A percentile compares a stretch with the other conserved stretches of the same genome.
Conservation (phyloP, 92 coral and sea anemone genomes). For the Phenganax stokvisi region DNA sequence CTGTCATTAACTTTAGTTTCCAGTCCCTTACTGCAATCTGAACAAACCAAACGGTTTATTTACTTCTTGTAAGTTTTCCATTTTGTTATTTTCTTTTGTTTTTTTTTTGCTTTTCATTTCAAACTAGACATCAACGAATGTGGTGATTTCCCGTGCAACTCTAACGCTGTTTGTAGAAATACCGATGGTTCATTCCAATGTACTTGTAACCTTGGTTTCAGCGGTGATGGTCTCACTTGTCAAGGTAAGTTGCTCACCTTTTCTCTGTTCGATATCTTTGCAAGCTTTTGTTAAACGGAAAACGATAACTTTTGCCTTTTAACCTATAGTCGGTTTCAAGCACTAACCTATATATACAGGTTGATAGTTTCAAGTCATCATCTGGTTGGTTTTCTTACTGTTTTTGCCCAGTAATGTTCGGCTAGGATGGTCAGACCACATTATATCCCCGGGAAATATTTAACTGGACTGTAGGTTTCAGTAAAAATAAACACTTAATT, state of each 20-base stretch:
- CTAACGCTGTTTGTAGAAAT: slow-evolving; percentile 70
- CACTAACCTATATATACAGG: no score
- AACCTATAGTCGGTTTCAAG: no score
- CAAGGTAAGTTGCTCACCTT: slow-evolving; percentile 44
- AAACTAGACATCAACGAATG: slow-evolving; percentile 56
- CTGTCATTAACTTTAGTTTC: background rate
- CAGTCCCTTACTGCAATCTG: background rate
- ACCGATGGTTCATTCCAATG: slow-evolving; percentile 88
- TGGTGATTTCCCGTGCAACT: slow-evolving; percentile 55
- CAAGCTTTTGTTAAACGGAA: no score
- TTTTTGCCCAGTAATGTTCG: no score
- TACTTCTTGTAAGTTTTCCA: background rate
- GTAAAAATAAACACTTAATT: no score
- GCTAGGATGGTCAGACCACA: no score
- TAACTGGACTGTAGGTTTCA: no score
- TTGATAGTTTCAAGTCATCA: no score
- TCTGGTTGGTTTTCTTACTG: no score
- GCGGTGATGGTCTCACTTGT: slow-evolving; percentile 77
- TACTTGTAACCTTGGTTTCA: slow-evolving; percentile 72
- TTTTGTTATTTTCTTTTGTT: background rate
- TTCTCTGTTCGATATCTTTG: background rate
- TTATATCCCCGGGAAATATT: no score
- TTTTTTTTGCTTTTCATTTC: background rate
- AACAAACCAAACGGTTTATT: background rate
- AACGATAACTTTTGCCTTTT: no score